Percentiles rank a stretch among this genome's conserved stretches.
Conservation (phyloP, 2,888 invertebrate species). For the Troides oblongomaculatus region DNA sequence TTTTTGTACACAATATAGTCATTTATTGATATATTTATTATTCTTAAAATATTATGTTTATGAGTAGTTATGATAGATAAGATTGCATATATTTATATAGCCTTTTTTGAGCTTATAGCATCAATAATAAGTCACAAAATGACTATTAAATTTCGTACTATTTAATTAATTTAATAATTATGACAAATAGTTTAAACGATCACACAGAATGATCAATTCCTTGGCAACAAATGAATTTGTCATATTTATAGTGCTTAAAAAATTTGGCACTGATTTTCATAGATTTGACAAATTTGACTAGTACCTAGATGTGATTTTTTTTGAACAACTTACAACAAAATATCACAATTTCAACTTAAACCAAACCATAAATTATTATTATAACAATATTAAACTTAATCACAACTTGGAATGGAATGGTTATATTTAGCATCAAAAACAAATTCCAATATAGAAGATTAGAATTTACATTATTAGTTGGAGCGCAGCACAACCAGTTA, state of each 20-base stretch:
- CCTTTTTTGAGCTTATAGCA: not conserved
- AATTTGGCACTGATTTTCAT: slow-evolving; percentile 65
- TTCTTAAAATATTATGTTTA: not conserved
- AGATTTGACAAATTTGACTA: slow-evolving; percentile 58
- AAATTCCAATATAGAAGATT: slow-evolving; percentile 33
- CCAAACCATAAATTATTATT: slow-evolving; percentile 37
- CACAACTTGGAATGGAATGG: slow-evolving; percentile 56
- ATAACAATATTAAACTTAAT: slow-evolving; percentile 42
- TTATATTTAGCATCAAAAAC: slow-evolving; percentile 35
- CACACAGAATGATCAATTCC: slow-evolving; percentile 46
- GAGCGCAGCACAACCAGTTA: slow-evolving; percentile 55
- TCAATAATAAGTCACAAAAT: slow-evolving; percentile 1
- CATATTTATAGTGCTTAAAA: slow-evolving; percentile 54
- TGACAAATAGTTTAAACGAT: not conserved
- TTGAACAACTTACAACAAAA: slow-evolving; percentile 34
- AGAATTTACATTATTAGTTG: slow-evolving; percentile 47
- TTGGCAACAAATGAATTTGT: slow-evolving; percentile 35
- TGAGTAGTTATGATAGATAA: not conserved
- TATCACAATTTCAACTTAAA: slow-evolving; percentile 34
- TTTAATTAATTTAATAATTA: not conserved
- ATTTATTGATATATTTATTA: not conserved
- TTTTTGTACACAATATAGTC: not conserved
- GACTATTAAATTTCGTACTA: not conserved
- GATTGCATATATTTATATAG: slow-evolving; percentile 10
- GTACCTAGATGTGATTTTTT: slow-evolving; percentile 45